Evolutionary conservation across 2,113 vertebrate species (phyloP), one percentile per base, ranked within the genome.

Genomic region (Microtus ochrogaster): DNA sequence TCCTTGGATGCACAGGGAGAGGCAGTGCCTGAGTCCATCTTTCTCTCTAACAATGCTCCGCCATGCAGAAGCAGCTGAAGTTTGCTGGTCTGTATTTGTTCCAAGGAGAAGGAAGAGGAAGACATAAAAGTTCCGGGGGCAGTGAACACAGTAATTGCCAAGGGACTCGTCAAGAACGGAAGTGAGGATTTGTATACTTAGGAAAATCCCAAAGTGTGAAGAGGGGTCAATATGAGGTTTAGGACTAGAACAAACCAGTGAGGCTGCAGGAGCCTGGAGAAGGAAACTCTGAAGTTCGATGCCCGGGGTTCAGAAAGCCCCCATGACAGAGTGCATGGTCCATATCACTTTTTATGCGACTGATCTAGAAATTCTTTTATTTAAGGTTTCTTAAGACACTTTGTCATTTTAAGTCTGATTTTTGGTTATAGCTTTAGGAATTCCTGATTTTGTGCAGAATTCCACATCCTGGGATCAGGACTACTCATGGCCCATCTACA

Each of bases 261-360:
- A 73, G 14, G 3, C 19, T n/a, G 1, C 14, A n/a, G 47, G 12
- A n/a, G 2, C 7, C 44, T n/a, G 21, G 4, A 49, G 3, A 26
- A 70, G 33, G 12, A 52, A 66, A n/a, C 11, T n/a, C 21, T 58
- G 3, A 39, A 84, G 58, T 16, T 21, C 9, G 28, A 36, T 2
- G 3, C 1, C 52, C 21, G 24, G 11, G 44, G 6, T 95, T 85
- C 28, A 8, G 4, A 85, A 79, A 84, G 6, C 2, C 49, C 73
- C 73, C 4, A 4, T 41, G 8, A 33, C 13, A 7, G 26, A 85
- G 3, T 39, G 24, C 4, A 41, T 19, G 74, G 9, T 58, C 44
- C 22, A 26, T 26, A 33, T 65, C 30, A 22, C 55, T 91, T 36
- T 63, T 89, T 8, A 36, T 61, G 39, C 44, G 24, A 41, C 3